phyloP scores from a whole-genome alignment of 2,888 invertebrate species.

The Andrena minutula region DNA sequence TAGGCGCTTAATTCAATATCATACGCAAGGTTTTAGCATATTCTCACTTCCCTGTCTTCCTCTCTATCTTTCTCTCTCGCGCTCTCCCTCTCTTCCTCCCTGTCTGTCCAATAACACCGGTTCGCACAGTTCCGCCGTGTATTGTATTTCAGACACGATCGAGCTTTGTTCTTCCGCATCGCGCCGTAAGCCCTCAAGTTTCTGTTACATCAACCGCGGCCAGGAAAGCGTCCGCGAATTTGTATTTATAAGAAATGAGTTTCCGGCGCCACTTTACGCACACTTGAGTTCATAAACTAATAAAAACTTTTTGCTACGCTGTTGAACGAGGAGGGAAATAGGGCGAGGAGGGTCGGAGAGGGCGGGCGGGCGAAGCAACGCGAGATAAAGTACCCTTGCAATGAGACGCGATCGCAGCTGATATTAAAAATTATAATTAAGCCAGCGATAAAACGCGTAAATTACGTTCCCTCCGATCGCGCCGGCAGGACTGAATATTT shows the following conservation, averaged over 20 bases:
- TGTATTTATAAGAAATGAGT: constrained; percentile 43
- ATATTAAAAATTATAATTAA: constrained; percentile 58
- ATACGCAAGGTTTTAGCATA: constrained; percentile 40
- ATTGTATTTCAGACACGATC: constrained; percentile 38
- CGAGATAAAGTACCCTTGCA: constrained; percentile 16
- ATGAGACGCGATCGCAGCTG: constrained; percentile 24
- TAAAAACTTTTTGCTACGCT: constrained; percentile 26
- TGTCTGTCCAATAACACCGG: constrained; percentile 15
- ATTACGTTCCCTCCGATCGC: constrained; percentile 15
- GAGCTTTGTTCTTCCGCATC: constrained; percentile 21
- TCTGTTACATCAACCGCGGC: neutral
- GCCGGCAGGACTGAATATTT: neutral
- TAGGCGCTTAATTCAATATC: constrained; percentile 53
- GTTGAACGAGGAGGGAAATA: too few relatives aligned
- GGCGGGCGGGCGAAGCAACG: neutral
- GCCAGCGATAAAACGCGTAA: constrained; percentile 24
- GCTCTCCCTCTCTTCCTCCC: too few relatives aligned
- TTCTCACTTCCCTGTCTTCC: constrained; percentile 8
- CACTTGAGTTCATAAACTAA: constrained; percentile 44
- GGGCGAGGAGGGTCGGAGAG: neutral
- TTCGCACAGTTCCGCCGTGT: neutral
- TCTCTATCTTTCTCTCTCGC: neutral
- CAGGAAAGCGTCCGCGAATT: constrained; percentile 14
- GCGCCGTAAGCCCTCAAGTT: neutral
- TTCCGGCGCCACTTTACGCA: constrained; percentile 12